phyloP scores from a whole-genome alignment of 1,140 invertebrate species.

The Ladona fulva region DNA sequence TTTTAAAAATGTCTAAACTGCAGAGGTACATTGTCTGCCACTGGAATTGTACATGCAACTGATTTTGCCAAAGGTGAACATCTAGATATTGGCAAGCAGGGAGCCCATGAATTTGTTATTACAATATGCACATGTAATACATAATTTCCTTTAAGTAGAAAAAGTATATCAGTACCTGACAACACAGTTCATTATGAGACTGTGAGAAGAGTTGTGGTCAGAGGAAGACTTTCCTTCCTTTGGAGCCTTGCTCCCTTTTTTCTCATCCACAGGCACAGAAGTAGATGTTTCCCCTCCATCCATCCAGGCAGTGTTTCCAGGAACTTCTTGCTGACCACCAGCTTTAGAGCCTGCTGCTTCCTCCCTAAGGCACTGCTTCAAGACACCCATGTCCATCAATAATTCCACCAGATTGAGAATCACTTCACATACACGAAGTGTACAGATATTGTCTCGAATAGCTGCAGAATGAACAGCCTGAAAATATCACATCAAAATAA shows the following conservation, averaged over 20 bases:
- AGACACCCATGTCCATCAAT: constrained; percentile 76
- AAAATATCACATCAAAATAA: constrained; percentile 25
- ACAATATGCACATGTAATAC: no score
- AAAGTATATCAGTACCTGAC: constrained; percentile 26
- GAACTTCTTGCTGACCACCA: neutral
- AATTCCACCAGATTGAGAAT: constrained; percentile 83
- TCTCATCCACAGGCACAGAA: neutral
- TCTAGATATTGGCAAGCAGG: no score
- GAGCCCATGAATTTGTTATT: no score
- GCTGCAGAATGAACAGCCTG: constrained; percentile 80
- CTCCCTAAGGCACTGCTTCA: constrained; percentile 47
- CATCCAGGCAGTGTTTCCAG: neutral
- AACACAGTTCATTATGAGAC: constrained; percentile 42
- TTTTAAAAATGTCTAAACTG: no score
- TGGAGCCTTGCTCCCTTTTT: neutral
- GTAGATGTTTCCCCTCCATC: neutral
- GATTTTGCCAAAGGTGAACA: no score
- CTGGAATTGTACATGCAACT: neutral
- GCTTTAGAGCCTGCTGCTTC: constrained; percentile 29
- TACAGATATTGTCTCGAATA: constrained; percentile 66
- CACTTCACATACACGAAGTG: constrained; percentile 77
- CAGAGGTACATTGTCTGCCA: no score
- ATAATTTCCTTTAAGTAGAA: no score
- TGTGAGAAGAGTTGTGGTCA: constrained; percentile 30
- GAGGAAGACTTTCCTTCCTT: neutral